Base-by-base conservation (phyloP, 2,888 invertebrate genomes). In the Athetis lepigone region DNA sequence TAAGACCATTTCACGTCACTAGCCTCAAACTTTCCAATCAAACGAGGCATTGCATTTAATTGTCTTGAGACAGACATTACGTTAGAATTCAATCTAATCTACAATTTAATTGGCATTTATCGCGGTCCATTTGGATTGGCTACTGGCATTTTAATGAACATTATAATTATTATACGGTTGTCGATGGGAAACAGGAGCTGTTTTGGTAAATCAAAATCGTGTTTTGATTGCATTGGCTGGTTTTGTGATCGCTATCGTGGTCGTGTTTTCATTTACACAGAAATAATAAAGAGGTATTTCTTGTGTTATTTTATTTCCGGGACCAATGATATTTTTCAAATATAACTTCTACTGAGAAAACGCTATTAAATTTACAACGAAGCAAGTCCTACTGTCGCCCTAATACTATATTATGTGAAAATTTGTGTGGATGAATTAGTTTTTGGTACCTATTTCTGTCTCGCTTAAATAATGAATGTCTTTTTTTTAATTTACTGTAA, bases 21-120 rank as follows among this genome's bases (percentile, higher is more conserved):
- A 2, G 59, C 37, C 7, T 23, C 65, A n/a, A 62, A 57, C 63
- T 59, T 66, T 39, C 49, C 61, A 57, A 67, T 66, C 70, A 77
- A 78, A 80, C 68, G 59, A 64, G 62, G 64, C 72, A 79, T 68
- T 68, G 59, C 59, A 47, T 79, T 79, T 80, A 74, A 77, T 78
- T 78, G 82, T 81, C 66, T 70, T 37, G 67, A 72, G 70, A 67
- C 70, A 67, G 73, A 65, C 68, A 79, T 82, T 70, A 64, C 72
- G 62, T 45, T 65, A 57, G 61, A 73, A 72, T 77, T 74, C 75
- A 83, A 80, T 82, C 75, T 80, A 71, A 81, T 79, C 74, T 66
- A 40, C 39, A 49, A 70, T 71, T 80, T 77, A 79, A 80, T 81
- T 81, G 77, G 59, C 73, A 70, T 81, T 79, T 77, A 81, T 77